Evolutionary conservation across 2,888 invertebrate genomes (phyloP).

Genomic region (Phyto melanocephala): DNA sequence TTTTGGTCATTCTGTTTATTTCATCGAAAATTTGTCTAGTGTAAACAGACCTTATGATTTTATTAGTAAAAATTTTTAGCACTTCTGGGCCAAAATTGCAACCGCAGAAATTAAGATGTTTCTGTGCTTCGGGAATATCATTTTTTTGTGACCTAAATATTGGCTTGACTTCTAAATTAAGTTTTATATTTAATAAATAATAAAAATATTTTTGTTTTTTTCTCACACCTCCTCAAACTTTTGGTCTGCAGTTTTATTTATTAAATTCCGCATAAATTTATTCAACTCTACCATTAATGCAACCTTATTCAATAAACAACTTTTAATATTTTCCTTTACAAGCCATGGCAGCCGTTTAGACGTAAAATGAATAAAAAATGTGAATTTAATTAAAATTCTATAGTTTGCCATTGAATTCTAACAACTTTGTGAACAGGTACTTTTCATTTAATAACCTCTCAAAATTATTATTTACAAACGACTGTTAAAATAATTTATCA

Average conservation of each 20-base stretch:
- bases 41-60: no score
- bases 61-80: no score
- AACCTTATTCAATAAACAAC: background rate
- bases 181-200: no score
- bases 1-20: no score
- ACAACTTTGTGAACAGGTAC: constrained; percentile 46
- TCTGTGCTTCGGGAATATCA: no score
- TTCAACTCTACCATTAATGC: background rate
- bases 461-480: constrained; percentile 42
- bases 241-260: no score
- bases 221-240: background rate
- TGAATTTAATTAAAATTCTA: constrained; percentile 40
- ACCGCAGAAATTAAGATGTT: no score
- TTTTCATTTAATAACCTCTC: constrained; percentile 49
- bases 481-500: constrained; percentile 51
- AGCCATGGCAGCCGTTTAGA: constrained; percentile 6
- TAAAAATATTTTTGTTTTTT: no score
- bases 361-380: constrained; percentile 42
- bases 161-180: no score
- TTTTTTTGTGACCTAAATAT: no score
- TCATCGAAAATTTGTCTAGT: no score
- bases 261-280: background rate
- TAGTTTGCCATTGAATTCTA: constrained; percentile 27
- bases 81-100: no score
- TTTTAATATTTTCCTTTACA: background rate